phyloP scores from a whole-genome alignment of 2,888 invertebrate genomes.

The Phragmatobia fuliginosa region DNA sequence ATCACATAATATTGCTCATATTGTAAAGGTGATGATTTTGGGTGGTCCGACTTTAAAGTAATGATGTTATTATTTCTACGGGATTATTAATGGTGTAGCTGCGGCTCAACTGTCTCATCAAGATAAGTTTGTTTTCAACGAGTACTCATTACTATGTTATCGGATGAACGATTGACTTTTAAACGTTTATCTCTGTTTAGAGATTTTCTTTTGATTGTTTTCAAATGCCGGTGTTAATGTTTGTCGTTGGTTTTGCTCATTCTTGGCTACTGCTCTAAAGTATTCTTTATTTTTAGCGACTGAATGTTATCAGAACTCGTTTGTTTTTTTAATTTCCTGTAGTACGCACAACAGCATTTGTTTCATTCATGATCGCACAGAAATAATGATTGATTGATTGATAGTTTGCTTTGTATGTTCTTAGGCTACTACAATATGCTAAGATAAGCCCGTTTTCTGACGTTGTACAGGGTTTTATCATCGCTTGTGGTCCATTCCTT shows the following conservation, averaged over 20 bases:
- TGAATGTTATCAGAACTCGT: slow-evolving; percentile 6
- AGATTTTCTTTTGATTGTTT: slow-evolving; percentile 73
- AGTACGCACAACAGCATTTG: background rate
- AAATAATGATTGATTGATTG: slow-evolving; percentile 1
- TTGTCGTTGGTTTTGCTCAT: slow-evolving; percentile 35
- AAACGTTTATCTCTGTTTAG: slow-evolving; percentile 69
- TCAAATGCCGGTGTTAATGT: slow-evolving; percentile 50
- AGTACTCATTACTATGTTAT: slow-evolving; percentile 80
- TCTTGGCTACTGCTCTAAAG: slow-evolving; percentile 11
- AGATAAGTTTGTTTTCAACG: slow-evolving; percentile 82
- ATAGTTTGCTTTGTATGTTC: too few relatives aligned
- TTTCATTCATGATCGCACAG: background rate
- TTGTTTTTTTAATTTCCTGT: slow-evolving; percentile 19
- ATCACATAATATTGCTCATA: slow-evolving; percentile 65
- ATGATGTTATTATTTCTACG: slow-evolving; percentile 83
- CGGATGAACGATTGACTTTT: slow-evolving; percentile 79
- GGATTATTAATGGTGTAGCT: slow-evolving; percentile 78
- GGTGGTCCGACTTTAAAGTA: slow-evolving; percentile 79
- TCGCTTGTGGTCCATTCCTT: too few relatives aligned
- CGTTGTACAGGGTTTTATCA: too few relatives aligned
- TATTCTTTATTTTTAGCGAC: slow-evolving; percentile 22
- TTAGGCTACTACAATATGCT: too few relatives aligned
- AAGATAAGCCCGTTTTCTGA: too few relatives aligned
- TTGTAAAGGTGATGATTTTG: slow-evolving; percentile 82
- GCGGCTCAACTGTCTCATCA: slow-evolving; percentile 76